Evolutionary conservation across 2,888 invertebrate genomes (phyloP), one percentile per base, ranked within the genome.

Genomic region (Diplazon laetatorius): DNA sequence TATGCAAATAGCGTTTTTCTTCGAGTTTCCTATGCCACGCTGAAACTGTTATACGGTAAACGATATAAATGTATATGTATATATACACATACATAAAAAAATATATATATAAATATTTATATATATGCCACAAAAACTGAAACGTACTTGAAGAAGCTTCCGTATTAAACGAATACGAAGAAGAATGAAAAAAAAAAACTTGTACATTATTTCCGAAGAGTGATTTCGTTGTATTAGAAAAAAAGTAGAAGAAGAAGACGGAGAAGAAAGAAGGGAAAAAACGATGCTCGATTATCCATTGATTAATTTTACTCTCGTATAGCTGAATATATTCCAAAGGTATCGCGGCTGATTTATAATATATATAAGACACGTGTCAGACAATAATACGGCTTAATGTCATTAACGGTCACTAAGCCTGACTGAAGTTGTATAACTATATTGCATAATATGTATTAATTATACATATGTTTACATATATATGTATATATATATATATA

Each of bases 321-420:
- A 60, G 50, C 52, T 71, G 65, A 66, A 72, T 39, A 57, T 57
- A 57, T 63, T 48, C 20, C 48, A 55, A 72, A 48, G 50, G 20
- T 57, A 52, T 62, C 9, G 50, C 52, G 42, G 71, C 44, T 66
- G 52, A 66, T 72, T 72, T 72, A 71, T n/a, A n/a, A n/a, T n/a
- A n/a, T n/a, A 74, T 68, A 71, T 80, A 74, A 75, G 78, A 81
- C 80, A 81, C 78, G 81, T 82, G 82, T 82, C 78, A 65, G 82
- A 82, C 82, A 82, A 82, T 82, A 82, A 82, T 80, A 82, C 78
- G 82, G 82, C 82, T 82, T 82, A 80, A 80, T 78, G 78, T 82
- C 78, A 79, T 65, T 42, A 70, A 79, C 72, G 78, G 82, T 82
- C 81, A 80, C 81, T 81, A 78, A 82, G 82, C 82, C 82, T 82